These are phyloP conservation scores for Chalcis sispes DNA, from an alignment of 2,888 invertebrate species.

Conservation along the genomic window DNA sequence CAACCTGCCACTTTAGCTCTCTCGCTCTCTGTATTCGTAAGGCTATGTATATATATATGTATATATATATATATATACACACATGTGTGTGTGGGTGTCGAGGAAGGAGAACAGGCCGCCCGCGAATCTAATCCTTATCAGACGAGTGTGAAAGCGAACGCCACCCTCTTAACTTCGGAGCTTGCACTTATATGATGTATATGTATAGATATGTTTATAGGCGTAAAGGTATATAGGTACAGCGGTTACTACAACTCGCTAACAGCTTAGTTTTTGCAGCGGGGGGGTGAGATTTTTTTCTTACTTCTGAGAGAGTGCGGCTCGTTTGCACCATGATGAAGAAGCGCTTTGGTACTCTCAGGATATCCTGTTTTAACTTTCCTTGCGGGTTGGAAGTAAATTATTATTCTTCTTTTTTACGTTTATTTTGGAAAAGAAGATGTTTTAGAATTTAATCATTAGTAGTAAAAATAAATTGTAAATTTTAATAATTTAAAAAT, in stretches of 20 bases:
- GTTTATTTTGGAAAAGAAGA: no score
- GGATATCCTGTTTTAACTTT: no score
- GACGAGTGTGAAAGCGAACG: constrained; percentile 12
- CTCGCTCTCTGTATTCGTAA: neutral
- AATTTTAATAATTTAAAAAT: no score
- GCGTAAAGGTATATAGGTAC: neutral
- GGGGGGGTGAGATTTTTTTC: constrained; percentile 20
- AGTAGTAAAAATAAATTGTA: no score
- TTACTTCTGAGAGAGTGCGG: constrained; percentile 35
- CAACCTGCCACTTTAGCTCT: constrained; percentile 41
- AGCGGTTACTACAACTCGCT: no score
- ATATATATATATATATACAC: no score
- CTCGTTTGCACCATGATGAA: constrained; percentile 14
- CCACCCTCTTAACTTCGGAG: neutral
- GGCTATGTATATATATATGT: no score
- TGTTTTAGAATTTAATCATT: no score
- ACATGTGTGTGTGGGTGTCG: no score
- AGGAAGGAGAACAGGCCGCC: neutral
- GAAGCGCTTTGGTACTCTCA: constrained; percentile 2
- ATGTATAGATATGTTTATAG: neutral
- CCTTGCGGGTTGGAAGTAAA: no score
- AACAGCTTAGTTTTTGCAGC: no score
- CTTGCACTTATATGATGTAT: neutral
- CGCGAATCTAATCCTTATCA: constrained; percentile 15
- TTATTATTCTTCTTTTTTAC: neutral